These are phyloP conservation scores for Drosophila ananassae DNA, from an alignment of 1,140 invertebrate genomes.

Conservation along the genomic window DNA sequence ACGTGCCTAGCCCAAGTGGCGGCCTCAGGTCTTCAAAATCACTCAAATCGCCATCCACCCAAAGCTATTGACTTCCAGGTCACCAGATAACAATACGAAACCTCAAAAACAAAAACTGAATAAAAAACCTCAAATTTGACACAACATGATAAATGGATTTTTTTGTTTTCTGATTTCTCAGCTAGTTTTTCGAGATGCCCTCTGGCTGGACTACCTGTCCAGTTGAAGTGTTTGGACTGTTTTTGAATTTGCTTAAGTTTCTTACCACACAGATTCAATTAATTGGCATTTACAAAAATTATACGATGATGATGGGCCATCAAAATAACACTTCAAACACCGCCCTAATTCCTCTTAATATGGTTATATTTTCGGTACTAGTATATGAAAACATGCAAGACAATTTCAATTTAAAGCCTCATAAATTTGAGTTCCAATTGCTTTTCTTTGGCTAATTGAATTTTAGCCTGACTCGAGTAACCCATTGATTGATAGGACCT, in stretches of 20 bases:
- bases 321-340: slow-evolving; percentile 4
- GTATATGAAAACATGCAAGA: too few relatives aligned
- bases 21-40: slow-evolving; percentile 10
- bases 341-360: not conserved
- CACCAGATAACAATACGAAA: slow-evolving; percentile 9
- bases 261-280: slow-evolving; percentile 15
- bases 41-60: slow-evolving; percentile 12
- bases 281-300: slow-evolving; percentile 26
- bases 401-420: not conserved
- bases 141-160: slow-evolving; percentile 40
- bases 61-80: slow-evolving; percentile 49
- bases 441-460: slow-evolving; percentile 35
- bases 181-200: slow-evolving; percentile 5
- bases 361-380: not conserved
- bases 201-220: slow-evolving; percentile 4
- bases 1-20: slow-evolving; percentile 64
- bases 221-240: slow-evolving; percentile 4
- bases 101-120: not conserved
- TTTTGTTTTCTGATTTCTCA: slow-evolving; percentile 1
- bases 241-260: slow-evolving; percentile 1
- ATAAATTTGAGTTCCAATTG: slow-evolving; percentile 3
- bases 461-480: slow-evolving; percentile 26
- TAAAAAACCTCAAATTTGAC: slow-evolving; percentile 37
- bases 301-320: slow-evolving; percentile 18
- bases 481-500: slow-evolving; percentile 36